Evolutionary conservation across 2,797 vertebrate species (phyloP), one percentile per base, ranked within the genome.

Genomic region (Limnodromus scolopaceus): DNA sequence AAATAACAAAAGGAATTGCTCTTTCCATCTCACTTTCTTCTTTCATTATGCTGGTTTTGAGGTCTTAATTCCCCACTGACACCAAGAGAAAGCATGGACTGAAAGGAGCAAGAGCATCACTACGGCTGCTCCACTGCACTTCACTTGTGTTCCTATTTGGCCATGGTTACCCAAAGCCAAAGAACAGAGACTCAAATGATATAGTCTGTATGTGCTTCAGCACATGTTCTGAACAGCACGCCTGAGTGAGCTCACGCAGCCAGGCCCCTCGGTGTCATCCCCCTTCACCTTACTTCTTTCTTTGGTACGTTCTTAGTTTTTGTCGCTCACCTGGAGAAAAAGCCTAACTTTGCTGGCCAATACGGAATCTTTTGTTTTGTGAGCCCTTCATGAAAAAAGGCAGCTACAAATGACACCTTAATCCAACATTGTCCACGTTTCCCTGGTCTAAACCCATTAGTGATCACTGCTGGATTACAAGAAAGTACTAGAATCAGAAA

Each of bases 221-320:
- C 2, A 0, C 14, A 4, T 3, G 10, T 5, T 10, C 17, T 19
- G 24, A 65, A 41, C 46, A 34, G 16, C 0, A 48, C n/a, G 9
- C 15, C 14, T 60, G 18, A 3, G 19, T 5, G 41, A 63, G 49
- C 55, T 64, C 4, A 1, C 0, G 4, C 2, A 22, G 36, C 16
- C 57, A 34, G 18, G 22, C 6, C 13, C 13, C 48, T 28, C 28
- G 7, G 1, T 15, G n/a, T 11, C n/a, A 41, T 4, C 16, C 17
- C n/a, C 32, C 17, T 51, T 46, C 38, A 18, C 34, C 18, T 36
- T 6, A 16, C 6, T 30, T 17, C 46, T 39, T 53, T 38, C 80
- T 70, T 6, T n/a, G 34, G 34, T 16, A 24, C 3, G 4, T 22
- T 49, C 55, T 2, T 15, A 16, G 3, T 10, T 23, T 76, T 64